A percentile compares a stretch with the other conserved stretches of the same genome.
Evolutionary conservation across 1,140 invertebrate genomes (phyloP).

Genomic region (Belonocnema kinseyi): DNA sequence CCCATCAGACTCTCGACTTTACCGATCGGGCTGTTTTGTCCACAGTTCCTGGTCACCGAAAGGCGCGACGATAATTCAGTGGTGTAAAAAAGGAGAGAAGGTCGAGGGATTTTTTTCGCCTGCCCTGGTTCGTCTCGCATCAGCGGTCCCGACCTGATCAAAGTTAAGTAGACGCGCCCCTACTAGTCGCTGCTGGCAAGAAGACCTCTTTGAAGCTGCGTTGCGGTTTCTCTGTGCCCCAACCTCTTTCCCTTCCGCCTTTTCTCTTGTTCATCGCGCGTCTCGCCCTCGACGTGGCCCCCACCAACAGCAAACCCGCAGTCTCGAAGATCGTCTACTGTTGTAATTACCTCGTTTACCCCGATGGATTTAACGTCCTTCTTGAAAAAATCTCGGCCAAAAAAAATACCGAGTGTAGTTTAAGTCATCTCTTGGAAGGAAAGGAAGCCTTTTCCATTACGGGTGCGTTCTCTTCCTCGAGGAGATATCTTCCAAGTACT

Average conservation of each 20-base stretch:
- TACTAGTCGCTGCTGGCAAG: conserved; percentile 54
- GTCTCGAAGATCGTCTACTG: conserved; percentile 42
- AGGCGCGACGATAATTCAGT: conserved; percentile 59
- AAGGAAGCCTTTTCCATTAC: conserved; percentile 44
- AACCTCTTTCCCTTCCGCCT: conserved; percentile 42
- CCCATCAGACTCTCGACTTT: not conserved
- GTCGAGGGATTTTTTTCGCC: conserved; percentile 51
- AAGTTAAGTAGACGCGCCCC: conserved; percentile 75
- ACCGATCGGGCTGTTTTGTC: not conserved
- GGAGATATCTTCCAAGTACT: not conserved
- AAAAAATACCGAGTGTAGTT: not conserved
- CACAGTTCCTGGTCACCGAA: conserved; percentile 8
- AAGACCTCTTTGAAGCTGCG: conserved; percentile 69
- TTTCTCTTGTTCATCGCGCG: conserved; percentile 23
- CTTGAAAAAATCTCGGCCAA: not conserved
- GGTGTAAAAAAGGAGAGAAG: conserved; percentile 62
- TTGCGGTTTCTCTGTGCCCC: conserved; percentile 71
- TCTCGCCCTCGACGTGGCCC: conserved; percentile 33
- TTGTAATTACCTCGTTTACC: conserved; percentile 65
- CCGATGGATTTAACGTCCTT: conserved; percentile 18
- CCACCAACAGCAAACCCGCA: conserved; percentile 36
- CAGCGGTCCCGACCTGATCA: conserved; percentile 72
- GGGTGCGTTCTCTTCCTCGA: conserved; percentile 31
- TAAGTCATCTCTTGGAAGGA: conserved; percentile 31
- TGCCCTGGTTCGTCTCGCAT: conserved; percentile 68